A percentile compares a stretch with the other conserved stretches of the same genome.
Conservation (phyloP, 1,140 invertebrate genomes). For the Cyclina sinensis region DNA sequence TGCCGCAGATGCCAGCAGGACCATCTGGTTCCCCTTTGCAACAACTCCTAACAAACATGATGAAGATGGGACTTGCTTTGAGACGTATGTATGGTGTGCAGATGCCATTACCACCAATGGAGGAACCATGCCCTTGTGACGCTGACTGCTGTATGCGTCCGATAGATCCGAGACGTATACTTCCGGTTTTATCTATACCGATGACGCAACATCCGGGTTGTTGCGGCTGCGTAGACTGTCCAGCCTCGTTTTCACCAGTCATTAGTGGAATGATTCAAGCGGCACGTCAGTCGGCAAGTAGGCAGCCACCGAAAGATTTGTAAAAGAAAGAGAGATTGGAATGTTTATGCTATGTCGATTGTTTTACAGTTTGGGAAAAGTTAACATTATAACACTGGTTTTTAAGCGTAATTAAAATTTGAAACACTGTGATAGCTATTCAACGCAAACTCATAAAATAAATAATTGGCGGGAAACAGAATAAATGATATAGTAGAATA, state of each 20-base stretch:
- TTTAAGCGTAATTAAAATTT: too few species aligned
- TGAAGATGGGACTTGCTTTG: conserved; percentile 9
- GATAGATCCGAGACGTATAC: conserved; percentile 34
- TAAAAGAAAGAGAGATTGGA: too few species aligned
- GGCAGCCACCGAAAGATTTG: neutral
- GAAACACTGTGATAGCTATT: too few species aligned
- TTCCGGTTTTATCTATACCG: conserved; percentile 47
- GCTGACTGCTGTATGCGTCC: conserved; percentile 42
- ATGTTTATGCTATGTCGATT: too few species aligned
- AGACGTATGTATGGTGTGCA: conserved; percentile 10
- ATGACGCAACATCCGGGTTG: conserved; percentile 57
- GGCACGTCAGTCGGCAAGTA: neutral
- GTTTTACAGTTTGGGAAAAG: too few species aligned
- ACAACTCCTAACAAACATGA: conserved; percentile 27
- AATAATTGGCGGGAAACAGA: too few species aligned
- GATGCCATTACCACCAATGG: conserved; percentile 35
- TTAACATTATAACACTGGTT: too few species aligned
- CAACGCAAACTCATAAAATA: too few species aligned
- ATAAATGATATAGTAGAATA: too few species aligned
- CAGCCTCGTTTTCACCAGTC: conserved; percentile 16
- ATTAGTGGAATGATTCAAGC: conserved; percentile 17
- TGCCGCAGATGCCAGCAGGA: neutral
- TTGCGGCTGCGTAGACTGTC: conserved; percentile 59
- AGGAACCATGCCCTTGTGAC: conserved; percentile 61
- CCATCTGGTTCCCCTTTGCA: conserved; percentile 23